Conservation (phyloP, 2,113 vertebrate genomes). For the Pungitius pungitius region DNA sequence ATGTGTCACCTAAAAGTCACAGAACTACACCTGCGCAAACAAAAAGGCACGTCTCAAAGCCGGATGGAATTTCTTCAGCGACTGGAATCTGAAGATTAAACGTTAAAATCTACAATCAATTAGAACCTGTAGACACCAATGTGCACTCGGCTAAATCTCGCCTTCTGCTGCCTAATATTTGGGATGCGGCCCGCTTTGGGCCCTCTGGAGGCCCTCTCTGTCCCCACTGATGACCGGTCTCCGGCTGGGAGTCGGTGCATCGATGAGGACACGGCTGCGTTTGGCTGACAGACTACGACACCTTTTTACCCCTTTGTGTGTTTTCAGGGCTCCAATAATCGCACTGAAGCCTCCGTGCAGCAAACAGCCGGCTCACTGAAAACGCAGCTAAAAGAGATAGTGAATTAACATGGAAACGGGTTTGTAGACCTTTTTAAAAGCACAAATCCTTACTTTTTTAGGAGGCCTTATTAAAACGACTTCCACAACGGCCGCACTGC, state of each 20-base stretch:
- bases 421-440: background rate
- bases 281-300: no score
- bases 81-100: background rate
- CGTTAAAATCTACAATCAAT: background rate
- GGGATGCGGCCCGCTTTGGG: no score
- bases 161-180: no score
- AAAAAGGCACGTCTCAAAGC: background rate
- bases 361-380: background rate
- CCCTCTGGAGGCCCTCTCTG: no score
- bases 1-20: background rate
- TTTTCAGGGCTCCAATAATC: background rate
- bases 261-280: no score
- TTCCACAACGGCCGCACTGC: conserved; percentile 50
- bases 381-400: background rate
- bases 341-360: background rate
- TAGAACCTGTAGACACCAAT: background rate
- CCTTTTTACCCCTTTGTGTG: no score
- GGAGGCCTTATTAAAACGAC: no score
- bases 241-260: no score
- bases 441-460: no score
- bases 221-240: no score
- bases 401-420: background rate
- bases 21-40: background rate
- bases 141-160: background rate
- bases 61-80: background rate